Percentiles rank a stretch among this genome's conserved stretches.
phyloP scores from a whole-genome alignment of 2,113 vertebrate species.

The Herpetotheres cachinnans region DNA sequence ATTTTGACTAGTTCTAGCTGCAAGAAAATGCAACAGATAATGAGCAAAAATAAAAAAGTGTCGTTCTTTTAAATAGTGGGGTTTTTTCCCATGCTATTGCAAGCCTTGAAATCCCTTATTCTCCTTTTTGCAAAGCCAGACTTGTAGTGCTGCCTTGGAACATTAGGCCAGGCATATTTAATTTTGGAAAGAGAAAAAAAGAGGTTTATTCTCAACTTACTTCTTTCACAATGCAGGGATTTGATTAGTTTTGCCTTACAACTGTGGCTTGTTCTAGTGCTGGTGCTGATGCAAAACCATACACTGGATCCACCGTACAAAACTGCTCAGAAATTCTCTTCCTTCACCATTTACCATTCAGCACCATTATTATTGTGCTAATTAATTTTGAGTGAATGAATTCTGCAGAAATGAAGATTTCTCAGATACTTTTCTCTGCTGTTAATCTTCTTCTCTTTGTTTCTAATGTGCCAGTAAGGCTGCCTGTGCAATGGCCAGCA shows the following conservation, averaged over 20 bases:
- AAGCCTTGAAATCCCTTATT: not conserved
- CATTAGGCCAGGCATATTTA: not conserved
- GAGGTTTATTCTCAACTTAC: not conserved
- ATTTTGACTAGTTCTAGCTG: not conserved
- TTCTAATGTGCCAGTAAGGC: not conserved
- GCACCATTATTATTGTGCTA: not conserved
- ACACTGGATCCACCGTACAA: not conserved
- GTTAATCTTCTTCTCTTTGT: not conserved
- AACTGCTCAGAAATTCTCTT: not conserved
- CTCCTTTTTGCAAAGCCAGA: not conserved
- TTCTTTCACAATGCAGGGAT: not conserved
- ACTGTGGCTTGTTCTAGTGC: not conserved
- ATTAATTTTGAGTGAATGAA: not conserved
- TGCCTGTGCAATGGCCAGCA: not conserved
- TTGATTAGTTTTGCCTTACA: not conserved
- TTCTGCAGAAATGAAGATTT: not conserved
- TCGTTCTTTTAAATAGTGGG: not conserved
- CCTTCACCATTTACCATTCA: not conserved
- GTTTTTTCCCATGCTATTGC: fast-evolving
- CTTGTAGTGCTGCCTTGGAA: not conserved
- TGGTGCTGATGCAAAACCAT: not conserved
- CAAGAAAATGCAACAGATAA: not conserved
- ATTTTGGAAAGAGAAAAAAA: not conserved
- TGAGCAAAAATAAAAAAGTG: not conserved
- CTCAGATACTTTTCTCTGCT: not conserved